Percentiles rank a stretch among this genome's conserved stretches.
These are phyloP conservation scores for Pseudorasbora parva DNA, from an alignment of 2,113 vertebrate genomes.

Conservation along the genomic window DNA sequence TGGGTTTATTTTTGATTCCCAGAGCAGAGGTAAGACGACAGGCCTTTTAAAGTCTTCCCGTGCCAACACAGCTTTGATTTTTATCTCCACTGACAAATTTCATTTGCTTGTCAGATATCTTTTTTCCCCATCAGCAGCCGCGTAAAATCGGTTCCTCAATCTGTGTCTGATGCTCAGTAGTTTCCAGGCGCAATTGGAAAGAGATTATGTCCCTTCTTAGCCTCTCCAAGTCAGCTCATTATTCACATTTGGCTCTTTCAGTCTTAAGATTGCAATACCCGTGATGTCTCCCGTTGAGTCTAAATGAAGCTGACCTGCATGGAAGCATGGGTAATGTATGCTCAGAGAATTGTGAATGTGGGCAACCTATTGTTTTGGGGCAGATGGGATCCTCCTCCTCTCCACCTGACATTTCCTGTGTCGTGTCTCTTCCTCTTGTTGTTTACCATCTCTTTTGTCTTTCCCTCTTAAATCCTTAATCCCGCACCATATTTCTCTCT, in stretches of 20 bases:
- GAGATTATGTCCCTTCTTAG: constrained; percentile 30
- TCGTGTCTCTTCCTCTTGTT: background rate
- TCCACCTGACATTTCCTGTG: constrained; percentile 7
- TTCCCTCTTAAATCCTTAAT: constrained; percentile 11
- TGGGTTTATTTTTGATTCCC: constrained; percentile 23
- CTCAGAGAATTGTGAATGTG: background rate
- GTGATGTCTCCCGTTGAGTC: background rate
- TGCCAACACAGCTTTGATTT: constrained; percentile 40
- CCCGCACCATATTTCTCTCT: constrained; percentile 2
- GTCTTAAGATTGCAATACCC: constrained; percentile 20
- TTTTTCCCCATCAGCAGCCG: constrained; percentile 23
- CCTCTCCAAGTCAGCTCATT: constrained; percentile 29
- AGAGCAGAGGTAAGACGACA: constrained; percentile 39
- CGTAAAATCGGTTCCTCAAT: constrained; percentile 33
- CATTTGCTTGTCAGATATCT: constrained; percentile 47
- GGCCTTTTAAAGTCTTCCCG: constrained; percentile 38
- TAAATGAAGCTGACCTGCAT: constrained; percentile 14
- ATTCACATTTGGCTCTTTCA: background rate
- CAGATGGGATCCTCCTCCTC: constrained; percentile 29
- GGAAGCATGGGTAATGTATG: background rate
- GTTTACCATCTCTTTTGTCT: constrained; percentile 23
- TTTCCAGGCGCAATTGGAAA: constrained; percentile 23
- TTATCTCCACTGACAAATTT: constrained; percentile 32
- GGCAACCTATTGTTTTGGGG: constrained; percentile 14
- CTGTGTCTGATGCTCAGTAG: constrained; percentile 18